These are phyloP conservation scores for Etheostoma perlongum DNA, from an alignment of 2,797 vertebrate species.

Conservation along the genomic window DNA sequence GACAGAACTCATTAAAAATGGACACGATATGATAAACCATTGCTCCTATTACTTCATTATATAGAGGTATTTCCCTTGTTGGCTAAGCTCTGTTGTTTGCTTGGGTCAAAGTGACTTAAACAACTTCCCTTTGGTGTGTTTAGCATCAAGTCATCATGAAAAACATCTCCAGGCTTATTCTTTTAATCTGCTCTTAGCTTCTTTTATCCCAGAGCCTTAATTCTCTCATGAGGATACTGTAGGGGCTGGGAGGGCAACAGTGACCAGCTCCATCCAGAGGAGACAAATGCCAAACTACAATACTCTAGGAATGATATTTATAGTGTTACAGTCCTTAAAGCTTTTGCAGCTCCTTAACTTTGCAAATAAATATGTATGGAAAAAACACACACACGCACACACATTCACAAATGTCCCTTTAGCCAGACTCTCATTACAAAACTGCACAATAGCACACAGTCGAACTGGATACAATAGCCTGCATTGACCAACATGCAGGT, in stretches of 20 bases:
- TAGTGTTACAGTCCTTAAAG: background rate
- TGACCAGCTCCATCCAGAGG: slow-evolving; percentile 40
- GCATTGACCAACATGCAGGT: slow-evolving; percentile 59
- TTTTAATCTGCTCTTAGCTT: slow-evolving; percentile 80
- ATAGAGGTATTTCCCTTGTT: slow-evolving; percentile 37
- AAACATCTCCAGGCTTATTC: slow-evolving; percentile 80
- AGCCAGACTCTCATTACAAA: slow-evolving; percentile 32
- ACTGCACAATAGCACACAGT: slow-evolving; percentile 36
- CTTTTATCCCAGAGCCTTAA: slow-evolving; percentile 78
- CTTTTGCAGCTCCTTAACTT: background rate
- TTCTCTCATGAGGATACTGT: slow-evolving; percentile 65
- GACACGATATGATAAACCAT: slow-evolving; percentile 6
- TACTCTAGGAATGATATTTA: slow-evolving; percentile 31
- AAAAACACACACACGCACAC: background rate
- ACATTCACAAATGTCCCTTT: slow-evolving; percentile 17
- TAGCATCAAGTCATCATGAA: slow-evolving; percentile 72
- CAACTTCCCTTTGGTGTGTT: slow-evolving; percentile 66
- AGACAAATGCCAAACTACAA: slow-evolving; percentile 32
- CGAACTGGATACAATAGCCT: slow-evolving; percentile 63
- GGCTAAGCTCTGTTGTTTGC: slow-evolving; percentile 38
- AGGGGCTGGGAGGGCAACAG: slow-evolving; percentile 36
- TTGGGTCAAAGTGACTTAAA: slow-evolving; percentile 67
- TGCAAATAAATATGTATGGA: background rate
- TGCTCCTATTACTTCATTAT: background rate
- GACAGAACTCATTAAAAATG: slow-evolving; percentile 11